Percentiles rank a stretch among this genome's conserved stretches.
Evolutionary conservation across 2,113 vertebrate species (phyloP).

Genomic region (Petrocephalus microphthalmus): DNA sequence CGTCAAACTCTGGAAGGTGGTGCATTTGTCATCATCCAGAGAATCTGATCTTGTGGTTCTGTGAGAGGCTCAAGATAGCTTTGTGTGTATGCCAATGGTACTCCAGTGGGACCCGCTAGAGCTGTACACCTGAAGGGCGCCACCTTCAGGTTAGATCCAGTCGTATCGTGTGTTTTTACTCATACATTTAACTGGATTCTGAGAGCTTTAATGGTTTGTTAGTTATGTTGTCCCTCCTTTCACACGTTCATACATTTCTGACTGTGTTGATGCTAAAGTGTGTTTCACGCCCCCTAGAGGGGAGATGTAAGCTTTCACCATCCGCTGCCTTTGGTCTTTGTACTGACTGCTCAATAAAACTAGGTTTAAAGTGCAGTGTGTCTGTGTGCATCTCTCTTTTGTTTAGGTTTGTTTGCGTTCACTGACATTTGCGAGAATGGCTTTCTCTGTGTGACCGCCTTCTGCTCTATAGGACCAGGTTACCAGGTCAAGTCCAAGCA

Average conservation of each 20-base stretch:
- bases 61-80: not conserved
- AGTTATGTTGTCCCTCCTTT: not conserved
- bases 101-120: not conserved
- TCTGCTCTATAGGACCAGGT: not conserved
- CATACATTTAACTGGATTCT: not conserved
- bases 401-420: not conserved
- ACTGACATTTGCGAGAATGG: not conserved
- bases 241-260: not conserved
- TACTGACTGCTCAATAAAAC: slow-evolving; percentile 83
- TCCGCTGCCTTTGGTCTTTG: slow-evolving; percentile 63
- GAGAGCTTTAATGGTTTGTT: not conserved
- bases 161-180: not conserved
- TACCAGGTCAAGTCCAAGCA: not conserved
- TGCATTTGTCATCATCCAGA: not conserved
- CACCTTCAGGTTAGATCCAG: not conserved
- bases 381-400: not conserved
- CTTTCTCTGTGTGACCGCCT: not conserved
- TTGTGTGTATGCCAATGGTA: not conserved
- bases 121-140: not conserved
- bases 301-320: slow-evolving; percentile 43
- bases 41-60: not conserved
- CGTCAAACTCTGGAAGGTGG: not conserved
- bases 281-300: slow-evolving; percentile 32
- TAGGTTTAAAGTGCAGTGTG: slow-evolving; percentile 41
- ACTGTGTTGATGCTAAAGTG: slow-evolving; percentile 40